A percentile compares a stretch with the other conserved stretches of the same genome.
phyloP scores from a whole-genome alignment of 2,888 invertebrate species.

The Ditylenchus weischeri region DNA sequence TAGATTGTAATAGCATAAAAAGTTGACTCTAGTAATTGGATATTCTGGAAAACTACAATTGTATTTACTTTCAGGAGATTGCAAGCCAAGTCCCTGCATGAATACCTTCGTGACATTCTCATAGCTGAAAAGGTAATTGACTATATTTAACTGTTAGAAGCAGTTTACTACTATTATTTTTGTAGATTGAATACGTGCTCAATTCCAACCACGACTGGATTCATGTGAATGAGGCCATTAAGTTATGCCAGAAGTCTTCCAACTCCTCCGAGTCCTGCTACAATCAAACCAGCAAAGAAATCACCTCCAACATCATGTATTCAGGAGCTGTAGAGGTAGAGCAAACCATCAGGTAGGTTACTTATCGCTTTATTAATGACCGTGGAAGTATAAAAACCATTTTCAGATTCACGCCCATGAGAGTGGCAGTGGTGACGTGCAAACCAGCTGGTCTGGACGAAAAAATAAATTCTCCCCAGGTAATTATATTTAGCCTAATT shows the following conservation, averaged over 20 bases:
- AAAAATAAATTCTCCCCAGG: neutral
- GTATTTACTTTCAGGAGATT: conserved; percentile 6
- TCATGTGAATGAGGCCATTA: conserved; percentile 29
- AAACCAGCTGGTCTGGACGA: conserved; percentile 17
- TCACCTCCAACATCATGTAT: conserved; percentile 36
- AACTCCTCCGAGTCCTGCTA: conserved; percentile 15
- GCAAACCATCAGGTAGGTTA: conserved; percentile 28
- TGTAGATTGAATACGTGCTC: conserved; percentile 36
- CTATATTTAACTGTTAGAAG: neutral
- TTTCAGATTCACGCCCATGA: conserved; percentile 36
- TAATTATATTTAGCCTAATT: no score
- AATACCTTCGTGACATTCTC: conserved; percentile 41
- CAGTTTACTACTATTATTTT: neutral
- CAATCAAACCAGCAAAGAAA: conserved; percentile 27
- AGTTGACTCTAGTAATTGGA: no score
- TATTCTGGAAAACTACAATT: no score
- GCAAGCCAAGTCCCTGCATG: conserved; percentile 27
- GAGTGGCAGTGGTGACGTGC: conserved; percentile 40
- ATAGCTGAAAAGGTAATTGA: conserved; percentile 38
- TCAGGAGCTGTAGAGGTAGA: conserved; percentile 28
- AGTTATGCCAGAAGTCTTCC: conserved; percentile 19
- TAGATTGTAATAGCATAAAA: no score
- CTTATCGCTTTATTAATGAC: no score
- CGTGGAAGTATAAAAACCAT: no score
- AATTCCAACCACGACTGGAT: conserved; percentile 36